Conservation (phyloP, 2,888 invertebrate genomes). For the Megaustenia siamemsis region DNA sequence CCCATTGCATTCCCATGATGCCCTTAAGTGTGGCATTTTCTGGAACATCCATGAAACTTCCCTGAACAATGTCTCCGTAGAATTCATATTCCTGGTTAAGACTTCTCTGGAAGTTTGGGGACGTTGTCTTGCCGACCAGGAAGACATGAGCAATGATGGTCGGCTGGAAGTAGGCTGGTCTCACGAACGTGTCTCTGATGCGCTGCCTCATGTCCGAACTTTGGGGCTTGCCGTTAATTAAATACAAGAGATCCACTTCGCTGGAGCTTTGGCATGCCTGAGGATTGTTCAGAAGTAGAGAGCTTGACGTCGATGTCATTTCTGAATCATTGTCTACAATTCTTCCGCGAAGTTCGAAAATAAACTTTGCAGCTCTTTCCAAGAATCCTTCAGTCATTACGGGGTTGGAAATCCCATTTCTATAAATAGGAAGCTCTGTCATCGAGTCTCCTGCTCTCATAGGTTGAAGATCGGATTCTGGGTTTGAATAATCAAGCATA, state of each 20-base stretch:
- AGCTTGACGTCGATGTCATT: not conserved
- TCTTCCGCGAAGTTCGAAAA: constrained; percentile 23
- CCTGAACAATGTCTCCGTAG: constrained; percentile 38
- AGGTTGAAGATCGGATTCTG: not conserved
- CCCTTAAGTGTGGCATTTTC: constrained; percentile 40
- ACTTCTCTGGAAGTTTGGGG: constrained; percentile 26
- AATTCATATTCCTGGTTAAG: constrained; percentile 25
- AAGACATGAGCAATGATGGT: constrained; percentile 36
- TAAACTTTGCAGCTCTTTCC: constrained; percentile 34
- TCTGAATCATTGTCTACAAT: not conserved
- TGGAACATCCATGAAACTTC: constrained; percentile 37
- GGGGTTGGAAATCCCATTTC: not conserved
- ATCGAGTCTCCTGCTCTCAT: not conserved
- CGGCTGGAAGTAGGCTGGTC: not conserved
- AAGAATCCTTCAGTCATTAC: constrained; percentile 31
- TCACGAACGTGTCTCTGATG: constrained; percentile 30
- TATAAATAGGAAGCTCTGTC: not conserved
- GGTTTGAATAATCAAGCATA: not conserved
- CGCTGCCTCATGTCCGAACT: constrained; percentile 37
- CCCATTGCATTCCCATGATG: constrained; percentile 44
- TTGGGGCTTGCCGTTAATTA: constrained; percentile 31
- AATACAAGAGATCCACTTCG: constrained; percentile 28
- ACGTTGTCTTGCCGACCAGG: constrained; percentile 32
- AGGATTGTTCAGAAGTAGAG: constrained; percentile 25
- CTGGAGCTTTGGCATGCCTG: not conserved